Evolutionary conservation across 2,113 vertebrate species (phyloP), one percentile per base, ranked within the genome.

Genomic region (Oplegnathus fasciatus): DNA sequence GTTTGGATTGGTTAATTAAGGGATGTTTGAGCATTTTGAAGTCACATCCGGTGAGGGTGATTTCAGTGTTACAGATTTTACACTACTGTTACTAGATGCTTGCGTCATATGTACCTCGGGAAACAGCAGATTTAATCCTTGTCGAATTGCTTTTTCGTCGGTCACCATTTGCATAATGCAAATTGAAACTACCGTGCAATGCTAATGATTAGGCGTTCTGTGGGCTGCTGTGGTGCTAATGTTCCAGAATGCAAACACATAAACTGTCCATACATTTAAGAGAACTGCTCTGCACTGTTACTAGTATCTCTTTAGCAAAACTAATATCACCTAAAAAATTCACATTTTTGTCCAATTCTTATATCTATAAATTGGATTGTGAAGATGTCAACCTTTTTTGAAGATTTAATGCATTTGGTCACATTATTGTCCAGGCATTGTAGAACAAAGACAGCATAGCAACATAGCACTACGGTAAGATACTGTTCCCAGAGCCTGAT

Each of bases 141-240:
- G 22, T 74, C 13, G 3, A 76, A 66, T 62, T 44, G 71, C 58
- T 82, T 82, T 80, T 62, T 67, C 22, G 3, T 73, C 42, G 6
- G 62, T 78, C 55, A 30, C 34, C 17, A 30, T 83, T 86, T 83
- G 74, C 86, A n/a, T 79, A 86, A 77, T 75, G 87, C 78, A 88
- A 84, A 86, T 58, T 20, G 32, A 75, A 87, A 50, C 67, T 72
- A 62, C 48, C 6, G 58, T 71, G 85, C 54, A 75, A 84, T 32
- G 84, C 81, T 88, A 66, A 65, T 24, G 61, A 58, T 28, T 26
- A 75, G 2, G 42, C 32, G 1, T 18, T 86, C 78, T 72, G 78
- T 72, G 54, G 84, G 88, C 82, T 87, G 90, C 91, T 87, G 78
- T 84, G 90, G 91, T 91, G 89, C 91, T 92, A 86, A 90, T 9